Percentiles rank a stretch among this genome's conserved stretches.
Conservation (phyloP, 2,113 vertebrate genomes). For the Calypte anna region DNA sequence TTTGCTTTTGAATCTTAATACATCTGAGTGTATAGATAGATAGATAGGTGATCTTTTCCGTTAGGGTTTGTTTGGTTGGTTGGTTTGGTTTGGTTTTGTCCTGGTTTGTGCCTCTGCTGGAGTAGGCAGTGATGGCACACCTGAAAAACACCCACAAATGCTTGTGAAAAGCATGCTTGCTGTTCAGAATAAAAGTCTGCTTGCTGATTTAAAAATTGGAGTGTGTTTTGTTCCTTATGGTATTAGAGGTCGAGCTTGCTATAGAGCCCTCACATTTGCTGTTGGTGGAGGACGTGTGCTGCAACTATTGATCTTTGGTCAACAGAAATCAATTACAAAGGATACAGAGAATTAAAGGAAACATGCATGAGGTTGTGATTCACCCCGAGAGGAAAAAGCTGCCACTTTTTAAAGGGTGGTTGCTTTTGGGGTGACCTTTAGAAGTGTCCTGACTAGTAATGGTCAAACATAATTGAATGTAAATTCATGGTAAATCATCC, state of each 20-base stretch:
- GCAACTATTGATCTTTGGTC: constrained; percentile 11
- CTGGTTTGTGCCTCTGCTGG: neutral
- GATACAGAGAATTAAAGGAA: constrained; percentile 31
- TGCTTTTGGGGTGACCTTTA: constrained; percentile 29
- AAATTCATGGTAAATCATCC: neutral
- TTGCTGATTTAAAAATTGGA: neutral
- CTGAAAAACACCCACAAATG: neutral
- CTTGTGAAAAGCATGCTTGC: neutral
- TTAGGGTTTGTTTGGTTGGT: neutral
- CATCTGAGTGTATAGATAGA: neutral
- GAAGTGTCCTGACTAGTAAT: neutral
- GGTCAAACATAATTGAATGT: neutral
- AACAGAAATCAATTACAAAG: constrained; percentile 22
- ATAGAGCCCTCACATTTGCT: neutral
- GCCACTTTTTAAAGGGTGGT: neutral
- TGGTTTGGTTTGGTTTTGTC: neutral
- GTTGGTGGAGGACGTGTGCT: neutral
- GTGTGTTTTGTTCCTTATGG: neutral
- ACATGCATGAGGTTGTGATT: neutral
- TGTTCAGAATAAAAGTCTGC: neutral
- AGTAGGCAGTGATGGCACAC: neutral
- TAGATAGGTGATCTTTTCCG: neutral
- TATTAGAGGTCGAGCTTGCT: neutral
- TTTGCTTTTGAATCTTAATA: neutral
- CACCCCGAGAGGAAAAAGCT: neutral